Evolutionary conservation across 2,888 invertebrate genomes (phyloP).

Genomic region (Macrophya annulata): DNA sequence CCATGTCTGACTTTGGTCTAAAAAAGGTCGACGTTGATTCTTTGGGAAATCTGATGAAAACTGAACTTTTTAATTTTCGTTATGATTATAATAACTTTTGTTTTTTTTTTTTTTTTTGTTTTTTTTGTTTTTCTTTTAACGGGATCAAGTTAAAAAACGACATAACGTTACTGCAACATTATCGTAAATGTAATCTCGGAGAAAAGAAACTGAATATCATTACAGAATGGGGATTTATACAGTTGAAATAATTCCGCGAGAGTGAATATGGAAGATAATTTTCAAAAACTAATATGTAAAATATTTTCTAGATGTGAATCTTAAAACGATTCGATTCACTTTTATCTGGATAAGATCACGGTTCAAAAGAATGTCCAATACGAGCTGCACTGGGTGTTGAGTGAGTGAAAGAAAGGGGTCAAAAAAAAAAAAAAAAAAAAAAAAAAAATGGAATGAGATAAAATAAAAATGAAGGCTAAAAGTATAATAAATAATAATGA

Average conservation of each 20-base stretch:
- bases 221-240: too few species aligned
- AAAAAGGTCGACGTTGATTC: too few species aligned
- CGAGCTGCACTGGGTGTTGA: background rate
- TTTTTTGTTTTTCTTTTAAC: too few species aligned
- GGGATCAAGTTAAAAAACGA: too few species aligned
- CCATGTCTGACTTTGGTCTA: too few species aligned
- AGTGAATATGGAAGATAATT: background rate
- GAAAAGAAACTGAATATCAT: background rate
- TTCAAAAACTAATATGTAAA: background rate
- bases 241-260: background rate
- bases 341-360: constrained; percentile 14
- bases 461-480: background rate
- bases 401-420: background rate
- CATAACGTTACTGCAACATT: background rate
- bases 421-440: background rate
- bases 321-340: background rate
- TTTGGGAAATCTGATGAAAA: too few species aligned
- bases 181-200: background rate
- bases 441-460: background rate
- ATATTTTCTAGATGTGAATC: background rate
- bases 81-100: too few species aligned
- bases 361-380: background rate
- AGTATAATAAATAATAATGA: constrained; percentile 5
- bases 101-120: too few species aligned
- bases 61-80: too few species aligned